Evolutionary conservation across 2,888 invertebrate genomes (phyloP), one percentile per base, ranked within the genome.

Genomic region (Plutella xylostella): DNA sequence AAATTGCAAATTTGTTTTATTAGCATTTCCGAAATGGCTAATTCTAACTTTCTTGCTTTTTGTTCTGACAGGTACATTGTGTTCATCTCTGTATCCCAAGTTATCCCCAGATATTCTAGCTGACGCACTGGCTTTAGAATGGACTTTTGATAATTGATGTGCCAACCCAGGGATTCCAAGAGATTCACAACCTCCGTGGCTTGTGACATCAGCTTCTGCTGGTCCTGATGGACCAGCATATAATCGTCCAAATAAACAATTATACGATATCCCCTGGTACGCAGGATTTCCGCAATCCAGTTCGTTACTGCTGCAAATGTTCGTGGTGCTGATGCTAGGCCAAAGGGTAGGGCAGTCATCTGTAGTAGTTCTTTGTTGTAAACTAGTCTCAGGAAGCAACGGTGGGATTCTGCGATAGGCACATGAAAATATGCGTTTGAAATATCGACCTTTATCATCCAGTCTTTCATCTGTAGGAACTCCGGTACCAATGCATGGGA

Each of bases 191-290:
- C 48, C 18, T 48, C 47, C 45, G 45, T 19, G 28, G 42, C 45
- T 25, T 51, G 47, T 31, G 11, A 19, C 17, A 15, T 6, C 17
- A 48, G 25, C 40, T 37, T 45, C 35, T 22, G 15, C 17, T 21
- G 45, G 38, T 51, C 43, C 25, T 48, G 47, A 42, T 50, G 31
- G 30, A 31, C 46, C 37, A 46, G 20, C 22, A 56, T 49, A 39
- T 48, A 55, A 41, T 58, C 57, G 56, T 60, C 56, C 38, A 52
- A 45, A 22, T 50, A 51, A 14, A 52, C 51, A 42, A 54, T 42
- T 2, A 50, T 44, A 17, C 49, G 48, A 43, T 25, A 46, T 19
- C 48, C 50, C 42, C 30, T 47, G 11, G 45, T 43, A 28, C 47
- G 34, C 6, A 45, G 18, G 35, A 42, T 45, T 38, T 51, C 49